These are phyloP conservation scores for Rhyzopertha dominica DNA, from an alignment of 1,140 invertebrate species.

Conservation along the genomic window DNA sequence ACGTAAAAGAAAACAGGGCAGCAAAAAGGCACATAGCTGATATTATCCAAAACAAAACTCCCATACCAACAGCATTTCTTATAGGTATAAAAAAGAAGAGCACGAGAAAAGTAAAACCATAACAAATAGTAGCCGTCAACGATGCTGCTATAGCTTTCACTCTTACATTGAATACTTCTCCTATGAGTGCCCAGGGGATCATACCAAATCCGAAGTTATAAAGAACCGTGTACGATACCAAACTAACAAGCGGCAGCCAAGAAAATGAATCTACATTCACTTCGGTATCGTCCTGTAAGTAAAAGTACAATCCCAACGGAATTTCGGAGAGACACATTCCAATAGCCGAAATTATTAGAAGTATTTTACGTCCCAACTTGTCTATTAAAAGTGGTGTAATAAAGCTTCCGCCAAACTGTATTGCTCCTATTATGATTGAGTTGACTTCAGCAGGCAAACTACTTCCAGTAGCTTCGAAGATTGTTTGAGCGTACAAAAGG, in stretches of 20 bases:
- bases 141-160: slow-evolving; percentile 69
- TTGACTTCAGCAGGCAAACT: slow-evolving; percentile 53
- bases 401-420: slow-evolving; percentile 62
- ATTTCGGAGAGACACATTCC: slow-evolving; percentile 50
- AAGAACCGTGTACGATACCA: slow-evolving; percentile 31
- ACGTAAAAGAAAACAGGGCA: too few relatives aligned
- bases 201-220: slow-evolving; percentile 63
- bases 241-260: slow-evolving; percentile 28
- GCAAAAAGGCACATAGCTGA: too few relatives aligned
- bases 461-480: slow-evolving; percentile 60
- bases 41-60: too few relatives aligned
- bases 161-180: slow-evolving; percentile 72
- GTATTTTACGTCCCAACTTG: slow-evolving; percentile 61
- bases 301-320: slow-evolving; percentile 33
- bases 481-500: slow-evolving; percentile 71
- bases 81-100: too few relatives aligned
- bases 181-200: slow-evolving; percentile 77
- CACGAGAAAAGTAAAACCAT: too few relatives aligned
- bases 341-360: slow-evolving; percentile 64
- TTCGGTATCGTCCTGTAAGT: slow-evolving; percentile 19
- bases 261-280: slow-evolving; percentile 24
- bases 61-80: too few relatives aligned
- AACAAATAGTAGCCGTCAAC: slow-evolving; percentile 68
- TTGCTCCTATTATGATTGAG: slow-evolving; percentile 72
- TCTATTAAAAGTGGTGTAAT: slow-evolving; percentile 70